Conservation (phyloP, 37 sponge, comb jelly and placozoan genomes). For the Ephydatia muelleri region DNA sequence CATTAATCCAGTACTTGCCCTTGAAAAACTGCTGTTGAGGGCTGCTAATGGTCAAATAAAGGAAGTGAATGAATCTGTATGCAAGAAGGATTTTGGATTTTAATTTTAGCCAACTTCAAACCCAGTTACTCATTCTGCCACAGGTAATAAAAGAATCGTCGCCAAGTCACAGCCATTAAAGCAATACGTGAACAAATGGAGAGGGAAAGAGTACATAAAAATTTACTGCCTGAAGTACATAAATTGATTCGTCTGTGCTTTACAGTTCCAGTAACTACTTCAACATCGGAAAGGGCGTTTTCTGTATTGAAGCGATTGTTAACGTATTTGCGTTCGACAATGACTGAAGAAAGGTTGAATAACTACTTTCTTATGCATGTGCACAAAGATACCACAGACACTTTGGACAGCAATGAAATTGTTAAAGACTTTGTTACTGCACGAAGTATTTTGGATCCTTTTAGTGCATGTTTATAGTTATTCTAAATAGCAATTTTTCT, state of each 20-base stretch:
- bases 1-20: conserved; percentile 11
- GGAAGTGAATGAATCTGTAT: no score
- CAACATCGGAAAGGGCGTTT: conserved; percentile 66
- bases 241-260: conserved; percentile 50
- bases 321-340: no score
- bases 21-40: no score
- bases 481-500: not conserved
- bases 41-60: conserved; percentile 37
- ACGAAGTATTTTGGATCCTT: no score
- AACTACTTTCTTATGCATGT: conserved; percentile 54
- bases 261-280: conserved; percentile 68
- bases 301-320: no score
- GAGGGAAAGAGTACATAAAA: conserved; percentile 4
- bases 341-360: no score
- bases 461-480: not conserved
- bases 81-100: no score
- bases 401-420: no score
- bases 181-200: conserved; percentile 66
- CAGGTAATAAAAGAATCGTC: conserved; percentile 39
- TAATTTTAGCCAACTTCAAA: no score
- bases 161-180: conserved; percentile 45
- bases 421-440: conserved; percentile 30
- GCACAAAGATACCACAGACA: conserved; percentile 50
- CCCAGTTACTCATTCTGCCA: conserved; percentile 37
- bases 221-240: conserved; percentile 36